A percentile compares a stretch with the other conserved stretches of the same genome.
Evolutionary conservation across 2,113 vertebrate genomes (phyloP).

Genomic region (Trochalopteron elliotii): DNA sequence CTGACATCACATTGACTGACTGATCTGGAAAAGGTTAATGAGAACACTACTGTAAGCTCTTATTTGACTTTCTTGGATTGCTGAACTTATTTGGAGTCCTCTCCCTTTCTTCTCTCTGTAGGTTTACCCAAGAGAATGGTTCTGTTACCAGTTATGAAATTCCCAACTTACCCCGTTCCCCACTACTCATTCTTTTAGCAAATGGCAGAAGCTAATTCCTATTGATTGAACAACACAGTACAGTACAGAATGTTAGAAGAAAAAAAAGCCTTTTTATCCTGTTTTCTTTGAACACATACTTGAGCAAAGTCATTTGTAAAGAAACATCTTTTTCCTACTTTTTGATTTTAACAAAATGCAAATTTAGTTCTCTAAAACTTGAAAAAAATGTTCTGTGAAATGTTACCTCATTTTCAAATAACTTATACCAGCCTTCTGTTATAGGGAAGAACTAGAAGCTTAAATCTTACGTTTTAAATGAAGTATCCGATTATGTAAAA

Average conservation of each 20-base stretch:
- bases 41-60: constrained; percentile 69
- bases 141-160: constrained; percentile 99
- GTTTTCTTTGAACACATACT: constrained; percentile 85
- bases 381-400: constrained; percentile 99
- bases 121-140: constrained; percentile 99
- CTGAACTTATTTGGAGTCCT: constrained; percentile 90
- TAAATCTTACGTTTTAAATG: constrained; percentile 80
- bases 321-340: constrained; percentile 85
- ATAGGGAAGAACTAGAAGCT: constrained; percentile 81
- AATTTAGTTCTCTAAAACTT: constrained; percentile 95
- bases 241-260: constrained; percentile 85
- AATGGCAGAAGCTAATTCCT: constrained; percentile 81
- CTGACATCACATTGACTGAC: constrained; percentile 60
- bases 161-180: constrained; percentile 95
- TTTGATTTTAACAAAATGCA: constrained; percentile 87
- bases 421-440: constrained; percentile 88
- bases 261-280: constrained; percentile 79
- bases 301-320: constrained; percentile 88
- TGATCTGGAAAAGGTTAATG: constrained; percentile 78
- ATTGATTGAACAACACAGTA: constrained; percentile 78
- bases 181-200: constrained; percentile 99
- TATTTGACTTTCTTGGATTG: constrained; percentile 73
- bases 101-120: constrained; percentile 94
- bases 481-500: constrained; percentile 87
- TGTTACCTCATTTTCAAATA: constrained; percentile 96